A percentile compares a stretch with the other conserved stretches of the same genome.
Conservation (phyloP, 2,797 vertebrate species). For the Austrolebias charrua region DNA sequence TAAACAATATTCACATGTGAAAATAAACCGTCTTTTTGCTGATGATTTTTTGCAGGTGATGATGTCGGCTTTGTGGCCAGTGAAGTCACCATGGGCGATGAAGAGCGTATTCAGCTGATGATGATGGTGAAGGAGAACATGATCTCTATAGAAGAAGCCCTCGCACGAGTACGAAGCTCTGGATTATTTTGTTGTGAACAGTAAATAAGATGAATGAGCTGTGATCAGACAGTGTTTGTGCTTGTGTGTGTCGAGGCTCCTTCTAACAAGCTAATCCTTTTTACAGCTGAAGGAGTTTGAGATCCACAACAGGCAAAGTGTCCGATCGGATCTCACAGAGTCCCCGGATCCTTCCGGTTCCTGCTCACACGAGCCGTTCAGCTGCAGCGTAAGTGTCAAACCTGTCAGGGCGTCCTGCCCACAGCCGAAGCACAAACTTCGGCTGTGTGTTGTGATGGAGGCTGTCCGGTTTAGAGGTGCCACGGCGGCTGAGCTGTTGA, state of each 20-base stretch:
- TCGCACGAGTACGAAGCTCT: conserved; percentile 86
- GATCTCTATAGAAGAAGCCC: conserved; percentile 97
- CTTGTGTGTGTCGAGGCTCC: not conserved
- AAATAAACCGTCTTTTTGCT: no score
- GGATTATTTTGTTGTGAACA: no score
- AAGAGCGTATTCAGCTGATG: conserved; percentile 98
- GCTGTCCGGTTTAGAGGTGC: conserved; percentile 25
- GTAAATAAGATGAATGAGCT: not conserved
- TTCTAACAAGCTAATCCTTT: conserved; percentile 14
- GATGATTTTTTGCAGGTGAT: conserved; percentile 78
- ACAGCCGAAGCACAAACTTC: conserved; percentile 43
- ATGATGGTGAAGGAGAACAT: conserved; percentile 99
- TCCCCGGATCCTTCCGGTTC: conserved; percentile 80
- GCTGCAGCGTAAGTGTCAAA: conserved; percentile 85
- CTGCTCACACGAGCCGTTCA: conserved; percentile 79
- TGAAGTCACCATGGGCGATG: conserved; percentile 98
- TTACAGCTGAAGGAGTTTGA: conserved; percentile 93
- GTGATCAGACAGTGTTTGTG: no score
- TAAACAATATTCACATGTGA: no score
- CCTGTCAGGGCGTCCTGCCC: conserved; percentile 25
- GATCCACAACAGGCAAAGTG: conserved; percentile 82
- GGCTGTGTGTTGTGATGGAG: conserved; percentile 23
- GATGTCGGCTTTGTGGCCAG: conserved; percentile 96
- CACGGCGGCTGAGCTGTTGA: conserved; percentile 63
- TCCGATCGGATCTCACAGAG: conserved; percentile 76